Conservation (phyloP, 2,888 invertebrate genomes). For the Atrina japonica region DNA sequence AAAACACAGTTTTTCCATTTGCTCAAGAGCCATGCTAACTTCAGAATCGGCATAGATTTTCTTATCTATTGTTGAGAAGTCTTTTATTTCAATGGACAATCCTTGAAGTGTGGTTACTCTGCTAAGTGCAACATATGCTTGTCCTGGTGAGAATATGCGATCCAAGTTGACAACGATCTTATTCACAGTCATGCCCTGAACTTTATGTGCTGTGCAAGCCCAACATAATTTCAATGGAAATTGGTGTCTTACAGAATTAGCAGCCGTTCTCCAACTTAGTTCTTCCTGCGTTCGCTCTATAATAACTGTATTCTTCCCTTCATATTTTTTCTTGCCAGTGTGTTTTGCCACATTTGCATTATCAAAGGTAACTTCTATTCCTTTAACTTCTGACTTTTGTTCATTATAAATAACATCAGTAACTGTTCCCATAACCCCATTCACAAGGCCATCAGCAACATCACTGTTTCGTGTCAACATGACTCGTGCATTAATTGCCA, state of each 20-base stretch:
- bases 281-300: conserved; percentile 30
- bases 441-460: conserved; percentile 19
- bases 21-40: background rate
- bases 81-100: conserved; percentile 5
- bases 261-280: background rate
- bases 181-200: conserved; percentile 29
- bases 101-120: conserved; percentile 8
- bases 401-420: background rate
- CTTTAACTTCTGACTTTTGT: conserved; percentile 1
- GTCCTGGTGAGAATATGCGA: conserved; percentile 5
- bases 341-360: conserved; percentile 16
- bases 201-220: conserved; percentile 41
- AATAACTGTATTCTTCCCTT: background rate
- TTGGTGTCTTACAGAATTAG: conserved; percentile 6
- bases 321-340: background rate
- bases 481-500: conserved; percentile 4
- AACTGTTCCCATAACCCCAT: conserved; percentile 15
- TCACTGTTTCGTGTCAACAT: conserved; percentile 16
- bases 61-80: conserved; percentile 1
- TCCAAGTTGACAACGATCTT: conserved; percentile 32
- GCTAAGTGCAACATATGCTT: conserved; percentile 27
- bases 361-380: conserved; percentile 10
- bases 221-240: conserved; percentile 33
- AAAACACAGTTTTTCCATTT: background rate
- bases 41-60: conserved; percentile 10